Evolutionary conservation across 2,888 invertebrate genomes (phyloP), one percentile per base, ranked within the genome.

Genomic region (Cactoblastis cactorum): DNA sequence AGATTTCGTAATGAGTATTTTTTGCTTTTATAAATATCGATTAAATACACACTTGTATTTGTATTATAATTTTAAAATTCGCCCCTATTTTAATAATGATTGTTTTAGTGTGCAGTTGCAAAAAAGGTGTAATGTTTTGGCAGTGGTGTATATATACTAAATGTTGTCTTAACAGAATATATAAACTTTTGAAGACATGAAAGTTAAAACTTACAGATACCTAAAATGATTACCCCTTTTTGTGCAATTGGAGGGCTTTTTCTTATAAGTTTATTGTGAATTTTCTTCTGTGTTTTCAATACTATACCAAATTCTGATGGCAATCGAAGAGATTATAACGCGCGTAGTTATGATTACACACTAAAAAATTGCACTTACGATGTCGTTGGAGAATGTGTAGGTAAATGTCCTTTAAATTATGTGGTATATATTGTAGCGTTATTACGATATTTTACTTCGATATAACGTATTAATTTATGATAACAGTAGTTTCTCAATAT

Each of bases 401-500:
- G 37, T 22, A 35, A 35, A 37, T 48, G 47, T 48, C 37, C 37
- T 48, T 48, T 48, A 12, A 38, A 37, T 14, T 28, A 37, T 46
- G n/a, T n/a, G 34, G 14, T 46, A 14, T 37, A 0, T 24, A 22
- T 47, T 15, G 5, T 11, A 47, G 14, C n/a, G 15, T 35, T 22
- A 37, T 35, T 22, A 34, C 12, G 22, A 47, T 47, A 15, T 48
- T 48, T 24, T 37, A 15, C 28, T 24, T 28, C 28, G 28, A 48
- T 47, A 37, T 38, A 48, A 15, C 37, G 24, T 37, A 47, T 24
- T 35, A 46, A 22, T 46, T 48, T 41, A 19, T 22, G 19, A 37
- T 48, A 14, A 41, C 41, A 41, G n/a, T 49, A 34, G 39, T 49
- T 49, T 49, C 41, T 49, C 49, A 34, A 49, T 41, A 17, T 12